These are phyloP conservation scores for Sus cebifrons DNA, from an alignment of 2,797 vertebrate genomes.

Conservation along the genomic window DNA sequence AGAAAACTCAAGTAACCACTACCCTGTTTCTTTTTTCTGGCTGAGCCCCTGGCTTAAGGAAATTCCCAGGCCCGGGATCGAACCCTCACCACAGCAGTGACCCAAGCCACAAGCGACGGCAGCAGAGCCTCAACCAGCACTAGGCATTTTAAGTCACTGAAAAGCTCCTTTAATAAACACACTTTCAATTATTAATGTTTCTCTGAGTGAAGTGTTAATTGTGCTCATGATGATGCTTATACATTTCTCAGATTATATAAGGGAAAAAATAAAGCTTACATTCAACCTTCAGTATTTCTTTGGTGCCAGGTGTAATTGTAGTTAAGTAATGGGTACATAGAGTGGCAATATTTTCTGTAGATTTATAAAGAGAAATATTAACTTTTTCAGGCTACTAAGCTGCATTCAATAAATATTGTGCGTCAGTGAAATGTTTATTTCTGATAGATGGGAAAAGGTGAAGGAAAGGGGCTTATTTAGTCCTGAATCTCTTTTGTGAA, in stretches of 20 bases:
- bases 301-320: not conserved
- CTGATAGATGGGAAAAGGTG: not conserved
- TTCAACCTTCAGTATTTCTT: not conserved
- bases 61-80: too few species aligned
- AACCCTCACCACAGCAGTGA: too few species aligned
- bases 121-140: too few species aligned
- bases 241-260: not conserved
- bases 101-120: too few species aligned
- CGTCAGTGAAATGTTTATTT: not conserved
- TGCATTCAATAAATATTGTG: not conserved
- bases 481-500: not conserved
- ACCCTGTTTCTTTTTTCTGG: not conserved
- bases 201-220: not conserved
- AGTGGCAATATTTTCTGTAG: not conserved
- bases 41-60: too few species aligned
- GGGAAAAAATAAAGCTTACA: not conserved
- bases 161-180: constrained; percentile 29
- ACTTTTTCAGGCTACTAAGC: not conserved
- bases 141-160: not conserved
- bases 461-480: not conserved
- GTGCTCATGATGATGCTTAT: not conserved
- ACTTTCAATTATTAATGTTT: constrained; percentile 16
- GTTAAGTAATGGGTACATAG: not conserved
- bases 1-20: not conserved
- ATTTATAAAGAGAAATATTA: constrained; percentile 16